Evolutionary conservation across 2,797 vertebrate genomes (phyloP).

Genomic region (Dermochelys coriacea): DNA sequence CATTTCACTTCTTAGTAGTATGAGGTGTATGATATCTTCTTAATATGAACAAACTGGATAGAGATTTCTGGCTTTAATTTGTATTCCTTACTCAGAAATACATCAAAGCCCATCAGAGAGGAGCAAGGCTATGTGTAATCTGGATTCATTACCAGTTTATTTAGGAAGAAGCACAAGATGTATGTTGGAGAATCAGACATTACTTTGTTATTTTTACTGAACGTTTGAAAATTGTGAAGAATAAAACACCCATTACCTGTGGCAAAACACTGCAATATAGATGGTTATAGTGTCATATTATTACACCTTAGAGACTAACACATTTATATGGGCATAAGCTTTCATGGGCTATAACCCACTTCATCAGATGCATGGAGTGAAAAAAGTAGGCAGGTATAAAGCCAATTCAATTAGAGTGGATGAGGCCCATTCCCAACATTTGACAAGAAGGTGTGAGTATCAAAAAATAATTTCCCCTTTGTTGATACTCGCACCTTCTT

Average conservation of each 20-base stretch:
- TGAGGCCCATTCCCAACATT: too few species aligned
- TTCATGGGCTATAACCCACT: too few species aligned
- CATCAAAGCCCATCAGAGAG: background rate
- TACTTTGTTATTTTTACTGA: background rate
- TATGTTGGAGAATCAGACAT: background rate
- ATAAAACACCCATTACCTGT: background rate
- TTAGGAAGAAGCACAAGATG: background rate
- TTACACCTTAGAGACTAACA: too few species aligned
- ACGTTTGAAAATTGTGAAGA: background rate
- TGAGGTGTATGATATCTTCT: background rate
- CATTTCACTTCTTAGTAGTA: slow-evolving; percentile 4
- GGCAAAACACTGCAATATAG: background rate
- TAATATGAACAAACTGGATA: slow-evolving; percentile 23
- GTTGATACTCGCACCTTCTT: too few species aligned
- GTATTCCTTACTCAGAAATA: slow-evolving; percentile 9
- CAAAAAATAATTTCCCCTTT: too few species aligned
- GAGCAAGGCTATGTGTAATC: background rate
- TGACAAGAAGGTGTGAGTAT: too few species aligned
- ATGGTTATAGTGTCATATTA: background rate
- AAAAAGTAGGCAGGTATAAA: too few species aligned
- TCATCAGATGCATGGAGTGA: too few species aligned
- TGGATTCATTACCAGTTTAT: background rate
- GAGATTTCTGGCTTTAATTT: slow-evolving; percentile 30
- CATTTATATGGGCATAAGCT: too few species aligned
- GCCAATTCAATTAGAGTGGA: too few species aligned